Percentiles rank a stretch among this genome's conserved stretches.
Evolutionary conservation across 2,113 vertebrate genomes (phyloP).

Genomic region (Sprattus sprattus): DNA sequence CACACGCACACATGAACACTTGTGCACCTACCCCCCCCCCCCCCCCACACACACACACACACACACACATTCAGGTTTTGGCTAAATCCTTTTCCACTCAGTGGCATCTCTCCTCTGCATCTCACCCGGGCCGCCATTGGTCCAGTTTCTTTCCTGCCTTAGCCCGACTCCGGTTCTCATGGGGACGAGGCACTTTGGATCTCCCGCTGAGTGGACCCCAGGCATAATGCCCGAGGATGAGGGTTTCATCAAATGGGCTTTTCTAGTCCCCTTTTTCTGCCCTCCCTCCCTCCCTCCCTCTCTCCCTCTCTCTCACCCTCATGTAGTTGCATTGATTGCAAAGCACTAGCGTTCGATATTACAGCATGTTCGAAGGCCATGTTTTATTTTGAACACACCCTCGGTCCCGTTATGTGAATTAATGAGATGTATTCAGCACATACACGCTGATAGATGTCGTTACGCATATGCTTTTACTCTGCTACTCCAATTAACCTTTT

Average conservation of each 20-base stretch:
- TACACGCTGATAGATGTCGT: slow-evolving; percentile 36
- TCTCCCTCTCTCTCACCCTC: neutral
- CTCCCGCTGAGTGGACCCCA: neutral
- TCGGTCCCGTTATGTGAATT: neutral
- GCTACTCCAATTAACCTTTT: slow-evolving; percentile 62
- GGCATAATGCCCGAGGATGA: neutral
- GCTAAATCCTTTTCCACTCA: neutral
- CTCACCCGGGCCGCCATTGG: neutral
- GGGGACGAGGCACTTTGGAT: slow-evolving; percentile 8
- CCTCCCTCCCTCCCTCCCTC: neutral
- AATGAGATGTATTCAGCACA: neutral
- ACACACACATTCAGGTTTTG: neutral
- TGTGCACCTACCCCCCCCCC: slow-evolving; percentile 30
- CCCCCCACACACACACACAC: slow-evolving; percentile 17
- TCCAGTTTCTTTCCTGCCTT: neutral
- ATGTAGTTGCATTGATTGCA: neutral
- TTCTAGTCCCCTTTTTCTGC: neutral
- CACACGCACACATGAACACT: neutral
- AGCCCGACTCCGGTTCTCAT: neutral
- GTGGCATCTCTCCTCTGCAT: neutral
- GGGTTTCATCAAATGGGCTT: neutral
- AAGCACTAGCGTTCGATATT: neutral
- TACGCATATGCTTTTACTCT: slow-evolving; percentile 53
- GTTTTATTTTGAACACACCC: neutral
- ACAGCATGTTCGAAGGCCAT: neutral